Base-by-base conservation (phyloP, 2,888 invertebrate genomes). In the Xanthorhoe spadicearia region DNA sequence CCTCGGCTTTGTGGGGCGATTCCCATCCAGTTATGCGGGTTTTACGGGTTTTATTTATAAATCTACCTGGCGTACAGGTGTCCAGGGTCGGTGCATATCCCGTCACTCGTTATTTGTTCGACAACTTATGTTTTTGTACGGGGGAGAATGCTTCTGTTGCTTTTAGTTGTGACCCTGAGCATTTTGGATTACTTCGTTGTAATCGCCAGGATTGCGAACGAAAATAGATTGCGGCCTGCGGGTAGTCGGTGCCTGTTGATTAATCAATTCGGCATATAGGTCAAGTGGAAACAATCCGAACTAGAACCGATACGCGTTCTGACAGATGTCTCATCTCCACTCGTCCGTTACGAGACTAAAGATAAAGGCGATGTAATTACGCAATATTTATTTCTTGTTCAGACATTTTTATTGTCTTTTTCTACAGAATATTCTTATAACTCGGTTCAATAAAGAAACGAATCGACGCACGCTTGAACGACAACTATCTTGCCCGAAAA, bases 11-110 rank as follows among this genome's bases (percentile, higher is more conserved):
- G 76, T 72, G 75, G 71, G 67, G 71, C 66, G 75, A 79, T 79
- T 77, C 74, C 70, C 76, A 75, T 78, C 75, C 72, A 75, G 77
- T 78, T 75, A 75, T 63, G 68, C 70, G 60, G 55, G 73, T 70
- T 74, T 70, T 53, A 69, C 64, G 72, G 74, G 72, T 73, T 81
- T 78, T 82, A 81, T 83, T 81, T 80, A 77, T 81, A 78, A 77
- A 74, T 66, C 70, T 83, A 83, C 81, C 82, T 82, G 84, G 72
- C 72, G 71, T 69, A 78, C 84, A 84, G 84, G 84, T 85, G 84
- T 78, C 76, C 72, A 68, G 71, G 80, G 80, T 77, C 76, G 77
- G 61, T 75, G 70, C 72, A 77, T 76, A 77, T 78, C 78, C 78
- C 76, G 73, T 49, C 54, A 50, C 56, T 64, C 48, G 63, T 59